Evolutionary conservation across 2,113 vertebrate genomes (phyloP).

Genomic region (Paramisgurnus dabryanus): DNA sequence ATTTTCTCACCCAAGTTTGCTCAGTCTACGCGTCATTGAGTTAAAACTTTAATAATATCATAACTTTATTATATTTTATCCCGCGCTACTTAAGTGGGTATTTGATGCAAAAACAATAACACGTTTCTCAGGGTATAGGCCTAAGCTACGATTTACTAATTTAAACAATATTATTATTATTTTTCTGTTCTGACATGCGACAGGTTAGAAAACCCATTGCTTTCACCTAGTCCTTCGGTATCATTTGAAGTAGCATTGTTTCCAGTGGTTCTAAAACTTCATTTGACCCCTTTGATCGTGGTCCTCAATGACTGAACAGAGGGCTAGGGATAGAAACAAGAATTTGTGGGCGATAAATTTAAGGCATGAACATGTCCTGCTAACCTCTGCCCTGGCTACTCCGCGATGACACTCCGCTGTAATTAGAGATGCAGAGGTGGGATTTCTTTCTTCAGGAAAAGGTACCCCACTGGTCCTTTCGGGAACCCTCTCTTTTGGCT

Average conservation of each 20-base stretch:
- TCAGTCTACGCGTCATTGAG: too few relatives aligned
- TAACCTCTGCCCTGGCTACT: constrained; percentile 88
- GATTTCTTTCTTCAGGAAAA: constrained; percentile 65
- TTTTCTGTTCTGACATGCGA: not conserved
- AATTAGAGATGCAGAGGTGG: constrained; percentile 71
- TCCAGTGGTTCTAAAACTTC: constrained; percentile 64
- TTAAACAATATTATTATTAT: too few relatives aligned
- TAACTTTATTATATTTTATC: not conserved
- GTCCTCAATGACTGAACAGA: constrained; percentile 69
- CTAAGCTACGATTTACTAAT: too few relatives aligned
- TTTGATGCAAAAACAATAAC: too few relatives aligned
- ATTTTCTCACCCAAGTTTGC: too few relatives aligned
- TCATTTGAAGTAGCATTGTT: constrained; percentile 34
- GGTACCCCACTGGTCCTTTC: constrained; percentile 77
- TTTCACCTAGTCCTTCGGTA: not conserved
- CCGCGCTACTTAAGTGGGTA: too few relatives aligned
- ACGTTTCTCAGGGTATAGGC: too few relatives aligned
- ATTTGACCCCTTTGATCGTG: constrained; percentile 77
- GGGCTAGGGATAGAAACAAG: constrained; percentile 68
- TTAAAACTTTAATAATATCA: too few relatives aligned
- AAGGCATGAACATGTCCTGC: constrained; percentile 83
- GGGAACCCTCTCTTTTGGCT: constrained; percentile 69
- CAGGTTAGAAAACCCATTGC: not conserved
- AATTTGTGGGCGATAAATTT: constrained; percentile 82
- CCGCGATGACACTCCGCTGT: constrained; percentile 71